A percentile compares a stretch with the other conserved stretches of the same genome.
phyloP scores from a whole-genome alignment of 1,140 invertebrate species.

The Bombyx mandarina region DNA sequence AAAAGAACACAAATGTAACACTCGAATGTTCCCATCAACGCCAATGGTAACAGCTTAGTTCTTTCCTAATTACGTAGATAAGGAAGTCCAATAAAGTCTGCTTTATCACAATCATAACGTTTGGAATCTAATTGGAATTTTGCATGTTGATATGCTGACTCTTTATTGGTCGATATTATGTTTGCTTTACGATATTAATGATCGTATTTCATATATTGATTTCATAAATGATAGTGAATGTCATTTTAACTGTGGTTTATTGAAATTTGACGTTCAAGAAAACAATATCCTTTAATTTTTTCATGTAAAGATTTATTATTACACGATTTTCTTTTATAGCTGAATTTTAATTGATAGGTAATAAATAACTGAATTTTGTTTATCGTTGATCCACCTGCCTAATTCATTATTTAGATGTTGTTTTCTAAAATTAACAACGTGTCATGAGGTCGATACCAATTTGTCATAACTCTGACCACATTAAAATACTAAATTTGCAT shows the following conservation, averaged over 20 bases:
- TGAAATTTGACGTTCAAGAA: no score
- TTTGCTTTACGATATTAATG: slow-evolving; percentile 63
- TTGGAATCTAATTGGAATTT: slow-evolving; percentile 70
- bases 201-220: slow-evolving; percentile 45
- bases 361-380: no score
- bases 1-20: slow-evolving; percentile 47
- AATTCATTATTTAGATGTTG: no score
- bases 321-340: no score
- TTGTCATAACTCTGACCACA: slow-evolving; percentile 53
- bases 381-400: no score
- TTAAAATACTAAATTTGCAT: slow-evolving; percentile 62
- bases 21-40: slow-evolving; percentile 56
- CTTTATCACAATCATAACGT: slow-evolving; percentile 65
- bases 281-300: no score
- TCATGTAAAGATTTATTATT: no score
- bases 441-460: slow-evolving; percentile 18
- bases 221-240: slow-evolving; percentile 4
- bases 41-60: slow-evolving; percentile 67
- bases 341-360: no score
- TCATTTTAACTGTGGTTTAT: no score
- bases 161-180: slow-evolving; percentile 68
- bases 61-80: slow-evolving; percentile 68
- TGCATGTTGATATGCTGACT: slow-evolving; percentile 67
- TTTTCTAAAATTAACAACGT: no score
- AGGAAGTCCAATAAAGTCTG: slow-evolving; percentile 62